Evolutionary conservation across 2,888 invertebrate genomes (phyloP), one percentile per base, ranked within the genome.

Genomic region (Phortica okadai): DNA sequence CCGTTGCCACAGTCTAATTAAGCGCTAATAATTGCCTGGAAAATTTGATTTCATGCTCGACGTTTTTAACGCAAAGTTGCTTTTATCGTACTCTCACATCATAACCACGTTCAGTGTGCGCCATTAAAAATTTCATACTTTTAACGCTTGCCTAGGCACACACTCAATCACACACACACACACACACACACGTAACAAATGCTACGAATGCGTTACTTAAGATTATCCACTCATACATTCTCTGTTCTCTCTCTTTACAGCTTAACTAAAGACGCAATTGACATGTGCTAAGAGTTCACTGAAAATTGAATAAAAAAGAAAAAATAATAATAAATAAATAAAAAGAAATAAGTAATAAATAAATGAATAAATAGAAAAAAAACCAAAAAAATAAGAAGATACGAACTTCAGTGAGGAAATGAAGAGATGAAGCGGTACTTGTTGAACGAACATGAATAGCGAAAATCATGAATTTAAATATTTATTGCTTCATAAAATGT

Each of bases 181-280:
- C 59, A 59, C n/a, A 7, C 14, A 21, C 6, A 16, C 59, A 11
- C 54, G 3, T 45, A 10, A 45, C 45, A 45, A 45, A 21, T 21
- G 21, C 10, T 45, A 11, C 2, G 14, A 6, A 0, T 50, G 50
- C 50, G 8, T 50, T 50, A 11, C 8, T 11, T 50, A 50, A 50
- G 8, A 50, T 50, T 2, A 11, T 8, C 8, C n/a, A 14, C n/a
- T 66, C 11, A 42, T 42, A 41, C 41, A 66, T 10, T 41, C 41
- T 70, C 50, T 72, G 10, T 33, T 41, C 67, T 59, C 10, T 74
- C 54, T 77, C 78, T 78, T 69, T 78, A 81, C 74, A 80, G 82
- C 81, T 83, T 84, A 80, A 83, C 79, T 82, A 82, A 88, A 16
- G n/a, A 33, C 70, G 21, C 54, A 4, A 16, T 62, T 72, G 70